Evolutionary conservation across 2,113 vertebrate species (phyloP), one percentile per base, ranked within the genome.

Genomic region (Caloenas nicobarica): DNA sequence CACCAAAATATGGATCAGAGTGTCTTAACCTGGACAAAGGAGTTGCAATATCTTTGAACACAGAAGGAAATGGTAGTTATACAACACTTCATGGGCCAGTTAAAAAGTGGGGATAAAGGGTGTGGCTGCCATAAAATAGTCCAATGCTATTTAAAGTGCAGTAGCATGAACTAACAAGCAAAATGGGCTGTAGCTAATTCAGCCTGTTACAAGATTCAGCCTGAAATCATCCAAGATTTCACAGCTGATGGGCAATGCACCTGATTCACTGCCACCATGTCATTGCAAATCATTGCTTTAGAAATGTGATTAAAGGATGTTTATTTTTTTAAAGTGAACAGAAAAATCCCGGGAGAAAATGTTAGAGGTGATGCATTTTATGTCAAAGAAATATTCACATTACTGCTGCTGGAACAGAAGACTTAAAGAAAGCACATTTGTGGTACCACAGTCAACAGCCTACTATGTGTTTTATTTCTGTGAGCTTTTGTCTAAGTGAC

Each of bases 141-240:
- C n/a, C 40, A 42, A 1, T 58, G 54, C 5, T 51, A 26, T 54
- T 69, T 68, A 22, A 88, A 91, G 29, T 48, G 50, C n/a, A 62
- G 15, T n/a, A 69, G 50, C 9, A 26, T 46, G 25, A 64, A 93
- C 62, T 60, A 72, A 53, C 26, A 64, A 69, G 26, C 25, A 57
- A 95, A 93, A 94, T 16, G 7, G 13, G 24, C 76, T 93, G 60
- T 83, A 42, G 70, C 36, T 88, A 85, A 93, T 93, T 80, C 42
- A 77, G 33, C 25, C 11, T 77, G 46, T 80, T 83, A 89, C 9
- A 46, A 61, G 21, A 86, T 62, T 53, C 68, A 93, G 24, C 42
- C 51, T 83, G 76, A 93, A 96, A 91, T 78, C 79, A 62, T 83
- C 22, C 25, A 72, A 53, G 79, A 90, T 94, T 96, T 95, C 93